A percentile compares a stretch with the other conserved stretches of the same genome.
Conservation (phyloP, 2,888 invertebrate species). For the Melanostoma mellinum region DNA sequence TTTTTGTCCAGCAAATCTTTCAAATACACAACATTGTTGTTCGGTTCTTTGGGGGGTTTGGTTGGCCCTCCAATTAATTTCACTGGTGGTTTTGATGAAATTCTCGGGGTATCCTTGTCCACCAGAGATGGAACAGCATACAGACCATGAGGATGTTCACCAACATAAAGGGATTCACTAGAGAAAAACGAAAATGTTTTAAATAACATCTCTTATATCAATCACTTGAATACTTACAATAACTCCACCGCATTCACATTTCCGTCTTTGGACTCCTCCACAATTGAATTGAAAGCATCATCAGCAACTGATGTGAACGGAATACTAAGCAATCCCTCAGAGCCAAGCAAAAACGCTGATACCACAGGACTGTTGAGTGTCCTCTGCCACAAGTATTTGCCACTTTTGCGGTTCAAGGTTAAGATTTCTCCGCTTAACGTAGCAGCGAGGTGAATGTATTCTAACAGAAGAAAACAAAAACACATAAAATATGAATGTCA, state of each 20-base stretch:
- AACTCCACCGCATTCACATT: constrained; percentile 85
- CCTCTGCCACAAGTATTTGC: constrained; percentile 92
- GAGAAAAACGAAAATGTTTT: constrained; percentile 73
- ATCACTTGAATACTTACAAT: constrained; percentile 82
- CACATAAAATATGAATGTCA: background rate
- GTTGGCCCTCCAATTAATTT: constrained; percentile 90
- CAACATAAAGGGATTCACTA: constrained; percentile 96
- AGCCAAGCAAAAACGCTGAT: constrained; percentile 91
- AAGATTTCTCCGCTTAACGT: constrained; percentile 93
- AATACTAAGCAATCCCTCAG: constrained; percentile 90
- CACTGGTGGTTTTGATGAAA: constrained; percentile 88
- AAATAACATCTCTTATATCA: background rate
- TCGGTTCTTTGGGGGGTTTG: constrained; percentile 76
- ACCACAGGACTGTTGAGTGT: constrained; percentile 95
- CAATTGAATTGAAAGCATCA: constrained; percentile 89
- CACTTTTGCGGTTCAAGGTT: constrained; percentile 91
- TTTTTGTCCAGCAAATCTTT: constrained; percentile 81
- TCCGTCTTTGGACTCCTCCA: constrained; percentile 85
- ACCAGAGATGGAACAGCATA: constrained; percentile 96
- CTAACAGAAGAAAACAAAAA: constrained; percentile 82
- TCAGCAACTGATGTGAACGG: constrained; percentile 96
- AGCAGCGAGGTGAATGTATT: constrained; percentile 93
- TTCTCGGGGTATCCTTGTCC: constrained; percentile 93
- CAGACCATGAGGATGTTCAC: constrained; percentile 91
- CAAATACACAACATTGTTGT: constrained; percentile 82